These are phyloP conservation scores for Cyclophora albipunctata DNA, from an alignment of 2,888 invertebrate species.

Conservation along the genomic window DNA sequence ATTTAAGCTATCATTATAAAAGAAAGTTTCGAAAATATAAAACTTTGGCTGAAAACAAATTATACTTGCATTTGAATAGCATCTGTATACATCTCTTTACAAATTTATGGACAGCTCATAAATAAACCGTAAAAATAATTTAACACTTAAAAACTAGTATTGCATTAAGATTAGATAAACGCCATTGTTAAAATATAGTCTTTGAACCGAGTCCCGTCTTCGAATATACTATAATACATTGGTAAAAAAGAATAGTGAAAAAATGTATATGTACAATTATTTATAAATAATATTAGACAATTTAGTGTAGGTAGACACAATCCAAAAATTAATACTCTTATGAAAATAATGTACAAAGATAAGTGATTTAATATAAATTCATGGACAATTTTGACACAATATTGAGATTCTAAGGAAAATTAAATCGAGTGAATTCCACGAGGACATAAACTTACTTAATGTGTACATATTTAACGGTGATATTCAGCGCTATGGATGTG, in stretches of 20 bases:
- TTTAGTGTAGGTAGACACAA: conserved; percentile 11
- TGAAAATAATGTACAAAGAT: conserved; percentile 14
- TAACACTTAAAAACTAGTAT: conserved; percentile 73
- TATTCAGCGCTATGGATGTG: no score
- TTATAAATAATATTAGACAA: conserved; percentile 17
- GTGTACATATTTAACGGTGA: no score
- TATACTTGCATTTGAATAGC: conserved; percentile 38
- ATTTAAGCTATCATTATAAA: conserved; percentile 26
- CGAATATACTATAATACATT: conserved; percentile 29
- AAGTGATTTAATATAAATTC: conserved; percentile 7
- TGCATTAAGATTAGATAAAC: conserved; percentile 66
- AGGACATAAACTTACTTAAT: no score
- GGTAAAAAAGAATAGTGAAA: conserved; percentile 23
- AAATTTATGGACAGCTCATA: conserved; percentile 55
- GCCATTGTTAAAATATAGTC: conserved; percentile 41
- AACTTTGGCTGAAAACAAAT: conserved; percentile 65
- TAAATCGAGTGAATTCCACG: no score
- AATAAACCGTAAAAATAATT: conserved; percentile 72
- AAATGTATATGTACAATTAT: conserved; percentile 15
- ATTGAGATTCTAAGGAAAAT: conserved; percentile 21
- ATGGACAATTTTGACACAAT: conserved; percentile 22
- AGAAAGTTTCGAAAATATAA: conserved; percentile 12
- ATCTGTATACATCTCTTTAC: conserved; percentile 40
- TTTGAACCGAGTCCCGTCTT: conserved; percentile 41
- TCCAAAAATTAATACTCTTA: conserved; percentile 11